phyloP scores from a whole-genome alignment of 2,797 vertebrate species.

The Peromyscus attwateri region DNA sequence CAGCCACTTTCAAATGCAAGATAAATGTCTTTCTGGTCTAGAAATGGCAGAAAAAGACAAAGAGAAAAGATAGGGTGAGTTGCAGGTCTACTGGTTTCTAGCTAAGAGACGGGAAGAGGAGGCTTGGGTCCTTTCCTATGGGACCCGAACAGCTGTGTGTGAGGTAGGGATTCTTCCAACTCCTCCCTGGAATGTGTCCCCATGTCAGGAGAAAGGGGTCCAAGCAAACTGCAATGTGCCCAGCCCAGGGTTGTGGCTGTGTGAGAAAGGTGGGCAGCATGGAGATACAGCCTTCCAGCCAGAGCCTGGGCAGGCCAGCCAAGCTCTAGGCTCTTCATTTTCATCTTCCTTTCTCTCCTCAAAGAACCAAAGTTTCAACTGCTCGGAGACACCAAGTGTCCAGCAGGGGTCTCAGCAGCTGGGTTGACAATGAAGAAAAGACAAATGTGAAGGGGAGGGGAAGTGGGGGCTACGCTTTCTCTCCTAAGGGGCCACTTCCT shows the following conservation, averaged over 20 bases:
- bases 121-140: no score
- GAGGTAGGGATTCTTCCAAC: background rate
- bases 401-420: background rate
- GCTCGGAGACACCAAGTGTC: background rate
- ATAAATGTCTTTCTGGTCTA: background rate
- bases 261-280: background rate
- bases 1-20: slow-evolving; percentile 39
- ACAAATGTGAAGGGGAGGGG: background rate
- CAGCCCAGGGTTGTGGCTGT: background rate
- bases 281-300: background rate
- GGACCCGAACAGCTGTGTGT: background rate
- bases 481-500: background rate
- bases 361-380: background rate
- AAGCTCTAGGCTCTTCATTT: no score
- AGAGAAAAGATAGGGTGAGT: background rate
- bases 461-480: background rate
- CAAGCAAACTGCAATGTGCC: background rate
- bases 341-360: background rate
- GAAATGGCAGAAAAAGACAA: background rate
- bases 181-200: background rate
- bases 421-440: background rate
- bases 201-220: background rate
- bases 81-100: background rate
- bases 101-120: background rate
- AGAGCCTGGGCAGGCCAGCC: background rate